A percentile compares a stretch with the other conserved stretches of the same genome.
Evolutionary conservation across 1,140 invertebrate genomes (phyloP).

Genomic region (Tetramorium parvispinum): DNA sequence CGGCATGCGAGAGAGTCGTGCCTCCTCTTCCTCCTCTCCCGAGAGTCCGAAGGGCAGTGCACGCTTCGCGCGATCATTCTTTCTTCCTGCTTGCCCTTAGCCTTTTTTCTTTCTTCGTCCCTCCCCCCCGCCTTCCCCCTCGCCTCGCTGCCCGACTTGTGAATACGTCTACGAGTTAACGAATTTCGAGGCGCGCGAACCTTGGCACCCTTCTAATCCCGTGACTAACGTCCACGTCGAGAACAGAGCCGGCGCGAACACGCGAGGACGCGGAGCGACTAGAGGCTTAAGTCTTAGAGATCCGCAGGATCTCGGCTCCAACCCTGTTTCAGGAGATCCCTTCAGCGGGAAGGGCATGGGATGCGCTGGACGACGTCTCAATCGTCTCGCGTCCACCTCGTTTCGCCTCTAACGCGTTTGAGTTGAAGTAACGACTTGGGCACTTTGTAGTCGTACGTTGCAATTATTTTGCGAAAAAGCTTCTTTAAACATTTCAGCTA

Average conservation of each 20-base stretch:
- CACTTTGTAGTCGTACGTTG: slow-evolving; percentile 67
- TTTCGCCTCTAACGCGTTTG: slow-evolving; percentile 38
- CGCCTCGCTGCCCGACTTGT: neutral
- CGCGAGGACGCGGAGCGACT: slow-evolving; percentile 45
- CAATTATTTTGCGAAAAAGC: neutral
- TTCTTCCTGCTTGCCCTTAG: slow-evolving; percentile 27
- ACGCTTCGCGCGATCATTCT: slow-evolving; percentile 29
- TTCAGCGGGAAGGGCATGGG: slow-evolving; percentile 41
- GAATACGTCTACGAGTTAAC: slow-evolving; percentile 68
- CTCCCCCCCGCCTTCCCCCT: neutral
- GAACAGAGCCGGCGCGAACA: slow-evolving; percentile 31
- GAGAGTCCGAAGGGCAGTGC: slow-evolving; percentile 13
- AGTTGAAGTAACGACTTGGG: slow-evolving; percentile 63
- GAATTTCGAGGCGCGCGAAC: slow-evolving; percentile 63
- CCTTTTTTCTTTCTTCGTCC: neutral
- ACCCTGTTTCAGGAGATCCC: slow-evolving; percentile 35
- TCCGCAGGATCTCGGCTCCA: slow-evolving; percentile 27
- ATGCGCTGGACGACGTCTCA: slow-evolving; percentile 14
- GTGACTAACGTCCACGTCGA: slow-evolving; percentile 68
- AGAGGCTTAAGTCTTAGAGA: slow-evolving; percentile 58
- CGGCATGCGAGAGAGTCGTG: slow-evolving; percentile 4
- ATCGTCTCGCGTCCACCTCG: slow-evolving; percentile 46
- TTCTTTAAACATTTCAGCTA: neutral
- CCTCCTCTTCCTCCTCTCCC: slow-evolving; percentile 14
- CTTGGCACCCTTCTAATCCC: slow-evolving; percentile 74